phyloP scores from a whole-genome alignment of 2,888 invertebrate genomes.

The Tuberolachnus salignus region DNA sequence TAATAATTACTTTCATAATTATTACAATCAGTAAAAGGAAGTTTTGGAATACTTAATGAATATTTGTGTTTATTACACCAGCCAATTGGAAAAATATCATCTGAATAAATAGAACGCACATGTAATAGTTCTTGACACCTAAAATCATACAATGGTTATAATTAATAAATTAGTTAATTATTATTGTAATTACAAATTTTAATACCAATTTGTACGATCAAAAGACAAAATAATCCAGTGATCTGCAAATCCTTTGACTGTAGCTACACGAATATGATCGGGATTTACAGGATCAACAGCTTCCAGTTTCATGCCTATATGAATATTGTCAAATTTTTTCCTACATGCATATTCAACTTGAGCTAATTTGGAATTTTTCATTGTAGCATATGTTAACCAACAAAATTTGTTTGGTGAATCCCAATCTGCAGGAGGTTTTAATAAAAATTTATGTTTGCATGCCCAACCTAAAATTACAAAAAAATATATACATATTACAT shows the following conservation, averaged over 20 bases:
- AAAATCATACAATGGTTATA: not conserved
- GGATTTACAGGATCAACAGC: slow-evolving; percentile 41
- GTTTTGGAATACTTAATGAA: slow-evolving; percentile 4
- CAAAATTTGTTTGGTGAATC: not conserved
- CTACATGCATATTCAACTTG: slow-evolving; percentile 15
- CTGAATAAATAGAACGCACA: slow-evolving; percentile 50
- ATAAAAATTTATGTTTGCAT: slow-evolving; percentile 27
- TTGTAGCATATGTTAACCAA: slow-evolving; percentile 24
- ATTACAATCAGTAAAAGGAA: slow-evolving; percentile 12
- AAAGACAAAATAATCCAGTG: slow-evolving; percentile 41
- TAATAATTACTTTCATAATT: slow-evolving; percentile 28
- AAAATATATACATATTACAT: not conserved
- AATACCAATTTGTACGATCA: slow-evolving; percentile 43
- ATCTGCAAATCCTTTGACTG: slow-evolving; percentile 42
- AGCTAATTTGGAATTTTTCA: slow-evolving; percentile 20
- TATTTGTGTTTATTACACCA: slow-evolving; percentile 53
- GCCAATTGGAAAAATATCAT: slow-evolving; percentile 46
- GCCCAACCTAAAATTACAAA: slow-evolving; percentile 39
- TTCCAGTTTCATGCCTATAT: slow-evolving; percentile 41
- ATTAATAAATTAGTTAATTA: not conserved
- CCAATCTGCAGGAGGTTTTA: slow-evolving; percentile 46
- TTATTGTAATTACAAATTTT: not conserved
- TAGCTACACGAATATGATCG: slow-evolving; percentile 38
- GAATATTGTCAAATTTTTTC: not conserved
- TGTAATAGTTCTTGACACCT: slow-evolving; percentile 41